Base-by-base conservation (phyloP, 1,140 invertebrate species). In the Neodiprion fabricii region DNA sequence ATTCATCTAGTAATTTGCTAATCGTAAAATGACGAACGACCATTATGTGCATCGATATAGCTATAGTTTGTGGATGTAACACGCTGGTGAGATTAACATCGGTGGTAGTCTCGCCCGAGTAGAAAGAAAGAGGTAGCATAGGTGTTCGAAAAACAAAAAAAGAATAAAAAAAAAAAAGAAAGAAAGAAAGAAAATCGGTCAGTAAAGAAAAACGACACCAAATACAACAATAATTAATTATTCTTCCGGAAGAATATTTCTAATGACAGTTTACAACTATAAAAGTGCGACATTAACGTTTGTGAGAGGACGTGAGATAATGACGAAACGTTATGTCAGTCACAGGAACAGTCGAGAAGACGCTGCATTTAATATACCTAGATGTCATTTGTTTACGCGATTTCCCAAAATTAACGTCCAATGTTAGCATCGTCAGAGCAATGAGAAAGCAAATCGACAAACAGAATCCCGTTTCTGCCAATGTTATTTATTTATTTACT, bases 101-200 rank as follows among this genome's bases (percentile, higher is more conserved):
- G 28, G 28, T 40, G 28, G 28, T 40, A 40, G 11, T n/a, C 2
- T 12, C 70, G 65, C 11, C 47, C 28, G n/a, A 61, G 9, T 23
- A 73, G 12, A 65, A 40, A 9, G 17, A 40, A 48, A 23, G 65
- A n/a, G 12, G 28, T 23, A 40, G 69, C 80, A 79, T 78, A 76
- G 73, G 75, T 76, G 28, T 75, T 73, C 72, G 77, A 72, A 68
- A 48, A 48, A 21, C 67, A 74, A 66, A n/a, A 70, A 76, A 72
- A 74, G 73, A 73, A 73, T 28, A 28, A 11, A 12, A 67, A 17
- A 17, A 11, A 61, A n/a, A 66, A 21, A 40, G 47, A 17, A 1
- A 21, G 21, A 40, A 17, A 49, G 28, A 53, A 14, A 67, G 72
- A 65, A 14, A 72, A 9, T 21, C 14, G 1, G 3, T 21, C 11